Percentiles rank a stretch among this genome's conserved stretches.
Conservation (phyloP, 2,113 vertebrate genomes). For the Phasianus colchicus region DNA sequence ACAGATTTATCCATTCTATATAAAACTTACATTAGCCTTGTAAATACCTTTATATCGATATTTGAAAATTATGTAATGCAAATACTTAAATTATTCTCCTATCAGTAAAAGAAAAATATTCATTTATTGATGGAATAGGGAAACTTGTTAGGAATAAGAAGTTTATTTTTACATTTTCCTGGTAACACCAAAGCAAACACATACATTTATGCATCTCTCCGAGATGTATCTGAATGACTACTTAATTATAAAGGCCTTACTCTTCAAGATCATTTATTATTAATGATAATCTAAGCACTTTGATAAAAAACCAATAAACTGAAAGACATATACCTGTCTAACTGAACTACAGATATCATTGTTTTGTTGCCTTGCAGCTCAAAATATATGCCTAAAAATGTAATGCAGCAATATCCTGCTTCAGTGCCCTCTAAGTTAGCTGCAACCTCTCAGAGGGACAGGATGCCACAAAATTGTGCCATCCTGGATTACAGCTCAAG, state of each 20-base stretch:
- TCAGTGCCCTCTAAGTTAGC: background rate
- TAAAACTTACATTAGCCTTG: background rate
- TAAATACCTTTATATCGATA: background rate
- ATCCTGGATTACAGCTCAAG: background rate
- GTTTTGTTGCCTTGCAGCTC: background rate
- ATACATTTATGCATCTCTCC: background rate
- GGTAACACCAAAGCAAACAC: background rate
- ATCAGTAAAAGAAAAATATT: background rate
- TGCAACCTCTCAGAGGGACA: background rate
- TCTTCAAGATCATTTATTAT: background rate
- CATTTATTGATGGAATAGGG: background rate
- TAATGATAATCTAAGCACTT: background rate
- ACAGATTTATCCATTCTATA: background rate
- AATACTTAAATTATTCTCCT: background rate
- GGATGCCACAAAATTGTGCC: fast-evolving
- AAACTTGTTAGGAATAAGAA: background rate
- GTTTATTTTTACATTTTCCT: background rate
- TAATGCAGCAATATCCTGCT: background rate
- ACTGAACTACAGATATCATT: background rate
- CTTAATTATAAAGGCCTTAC: background rate
- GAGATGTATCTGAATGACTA: background rate
- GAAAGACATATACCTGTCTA: background rate
- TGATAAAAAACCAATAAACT: background rate
- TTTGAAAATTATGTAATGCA: background rate
- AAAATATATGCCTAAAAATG: background rate